Evolutionary conservation across 1,140 invertebrate genomes (phyloP).

Genomic region (Bombus superbus): DNA sequence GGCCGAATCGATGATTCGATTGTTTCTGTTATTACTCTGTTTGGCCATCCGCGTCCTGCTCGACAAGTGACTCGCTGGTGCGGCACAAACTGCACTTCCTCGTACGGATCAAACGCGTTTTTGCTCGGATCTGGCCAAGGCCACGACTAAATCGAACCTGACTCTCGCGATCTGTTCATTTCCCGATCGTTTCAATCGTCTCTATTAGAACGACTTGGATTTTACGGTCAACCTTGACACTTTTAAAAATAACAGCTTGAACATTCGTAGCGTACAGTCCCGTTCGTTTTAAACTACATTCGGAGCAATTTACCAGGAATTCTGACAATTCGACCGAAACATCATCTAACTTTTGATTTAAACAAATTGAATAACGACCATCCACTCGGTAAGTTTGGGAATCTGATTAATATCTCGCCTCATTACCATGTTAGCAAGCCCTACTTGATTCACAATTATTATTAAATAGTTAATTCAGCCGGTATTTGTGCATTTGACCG

Average conservation of each 20-base stretch:
- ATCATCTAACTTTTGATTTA: neutral
- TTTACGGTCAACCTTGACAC: neutral
- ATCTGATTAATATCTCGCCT: neutral
- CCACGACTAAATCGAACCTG: neutral
- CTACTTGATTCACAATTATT: neutral
- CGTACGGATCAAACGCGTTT: conserved; percentile 20
- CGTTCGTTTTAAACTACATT: neutral
- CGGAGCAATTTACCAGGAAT: neutral
- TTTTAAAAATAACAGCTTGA: no score
- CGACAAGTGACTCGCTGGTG: conserved; percentile 46
- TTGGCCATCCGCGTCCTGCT: conserved; percentile 24
- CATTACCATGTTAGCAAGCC: neutral
- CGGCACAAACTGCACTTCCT: conserved; percentile 46
- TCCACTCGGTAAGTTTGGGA: neutral
- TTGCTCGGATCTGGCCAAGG: neutral
- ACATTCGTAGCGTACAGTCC: no score
- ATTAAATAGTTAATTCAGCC: neutral
- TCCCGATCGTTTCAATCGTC: neutral
- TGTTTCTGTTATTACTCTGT: conserved; percentile 64
- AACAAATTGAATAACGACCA: neutral
- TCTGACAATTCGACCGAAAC: neutral
- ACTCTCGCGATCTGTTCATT: no score
- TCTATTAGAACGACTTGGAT: no score
- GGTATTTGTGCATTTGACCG: neutral
- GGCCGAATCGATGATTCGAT: conserved; percentile 70